Conservation (phyloP, 1,140 invertebrate species). For the Lethrus apterus region DNA sequence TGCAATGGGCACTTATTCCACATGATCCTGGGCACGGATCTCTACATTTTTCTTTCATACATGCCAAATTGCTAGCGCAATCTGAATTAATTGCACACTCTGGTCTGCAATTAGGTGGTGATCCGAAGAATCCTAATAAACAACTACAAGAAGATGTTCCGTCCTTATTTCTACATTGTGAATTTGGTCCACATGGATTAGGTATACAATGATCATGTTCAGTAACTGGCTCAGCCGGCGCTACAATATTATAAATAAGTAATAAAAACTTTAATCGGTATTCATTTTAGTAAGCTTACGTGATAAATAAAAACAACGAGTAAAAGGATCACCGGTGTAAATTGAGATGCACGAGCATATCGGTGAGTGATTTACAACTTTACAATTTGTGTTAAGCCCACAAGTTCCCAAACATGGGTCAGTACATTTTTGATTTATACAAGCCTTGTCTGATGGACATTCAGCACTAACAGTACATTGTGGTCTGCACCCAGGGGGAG, state of each 20-base stretch:
- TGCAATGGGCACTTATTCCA: conserved; percentile 58
- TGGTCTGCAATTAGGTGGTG: conserved; percentile 64
- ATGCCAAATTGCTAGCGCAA: conserved; percentile 58
- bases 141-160: conserved; percentile 60
- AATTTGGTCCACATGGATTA: conserved; percentile 74
- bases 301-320: conserved; percentile 42
- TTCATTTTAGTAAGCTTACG: too few relatives aligned
- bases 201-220: conserved; percentile 58
- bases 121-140: conserved; percentile 56
- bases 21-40: conserved; percentile 70
- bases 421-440: conserved; percentile 50
- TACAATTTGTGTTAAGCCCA: conserved; percentile 50
- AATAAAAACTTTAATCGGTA: not conserved
- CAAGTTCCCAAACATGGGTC: conserved; percentile 54
- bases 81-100: conserved; percentile 66
- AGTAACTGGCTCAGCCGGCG: not conserved
- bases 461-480: conserved; percentile 58
- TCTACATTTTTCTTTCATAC: conserved; percentile 57
- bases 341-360: conserved; percentile 46
- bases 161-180: conserved; percentile 62
- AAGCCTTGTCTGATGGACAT: conserved; percentile 50
- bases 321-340: conserved; percentile 48
- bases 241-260: not conserved
- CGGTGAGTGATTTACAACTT: conserved; percentile 53
- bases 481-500: conserved; percentile 57